These are phyloP conservation scores for Sarcoramphus papa DNA, from an alignment of 2,797 vertebrate genomes.

Conservation along the genomic window DNA sequence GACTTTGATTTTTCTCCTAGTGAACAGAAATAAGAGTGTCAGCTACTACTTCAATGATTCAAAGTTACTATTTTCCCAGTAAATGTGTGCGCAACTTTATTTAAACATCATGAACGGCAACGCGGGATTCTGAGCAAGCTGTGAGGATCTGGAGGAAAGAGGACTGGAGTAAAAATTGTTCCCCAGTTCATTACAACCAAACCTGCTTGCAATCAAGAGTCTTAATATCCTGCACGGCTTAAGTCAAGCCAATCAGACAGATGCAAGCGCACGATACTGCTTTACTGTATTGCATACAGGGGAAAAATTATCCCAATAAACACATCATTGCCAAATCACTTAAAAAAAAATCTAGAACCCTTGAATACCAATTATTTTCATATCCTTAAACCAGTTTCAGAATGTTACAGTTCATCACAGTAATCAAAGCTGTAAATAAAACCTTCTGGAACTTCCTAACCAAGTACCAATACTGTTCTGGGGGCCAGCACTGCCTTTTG, in stretches of 20 bases:
- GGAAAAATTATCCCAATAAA: background rate
- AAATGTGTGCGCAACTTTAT: rapidly evolving
- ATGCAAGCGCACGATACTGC: background rate
- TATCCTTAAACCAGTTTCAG: background rate
- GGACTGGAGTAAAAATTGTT: background rate
- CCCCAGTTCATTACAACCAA: background rate
- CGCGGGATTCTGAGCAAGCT: background rate
- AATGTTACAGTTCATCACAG: background rate
- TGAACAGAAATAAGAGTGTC: background rate
- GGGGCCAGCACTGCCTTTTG: background rate
- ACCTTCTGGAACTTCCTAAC: background rate
- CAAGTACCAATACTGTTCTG: background rate
- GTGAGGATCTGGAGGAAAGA: background rate
- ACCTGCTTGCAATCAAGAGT: background rate
- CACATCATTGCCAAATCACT: background rate
- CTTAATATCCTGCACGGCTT: background rate
- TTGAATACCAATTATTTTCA: background rate
- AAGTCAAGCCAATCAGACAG: background rate
- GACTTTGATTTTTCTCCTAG: slow-evolving; percentile 83
- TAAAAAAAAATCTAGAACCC: background rate
- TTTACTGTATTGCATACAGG: background rate
- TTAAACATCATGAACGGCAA: background rate
- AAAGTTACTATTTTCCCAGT: background rate
- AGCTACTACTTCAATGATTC: background rate
- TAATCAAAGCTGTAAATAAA: background rate